phyloP scores from a whole-genome alignment of 2,888 invertebrate genomes.

The Linnaemya tessellans region DNA sequence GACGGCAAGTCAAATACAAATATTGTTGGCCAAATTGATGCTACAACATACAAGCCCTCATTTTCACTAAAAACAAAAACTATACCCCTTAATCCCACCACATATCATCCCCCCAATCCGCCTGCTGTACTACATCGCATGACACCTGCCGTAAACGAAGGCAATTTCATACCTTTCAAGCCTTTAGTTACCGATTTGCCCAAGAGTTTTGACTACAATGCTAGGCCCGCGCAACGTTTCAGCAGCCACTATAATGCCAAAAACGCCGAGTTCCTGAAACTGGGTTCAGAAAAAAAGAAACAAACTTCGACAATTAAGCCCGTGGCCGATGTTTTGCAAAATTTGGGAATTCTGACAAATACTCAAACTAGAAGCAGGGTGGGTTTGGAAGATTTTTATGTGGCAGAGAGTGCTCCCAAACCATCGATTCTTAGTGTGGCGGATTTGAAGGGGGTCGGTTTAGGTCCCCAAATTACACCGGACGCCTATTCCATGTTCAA shows the following conservation, averaged over 20 bases:
- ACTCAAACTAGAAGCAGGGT: slow-evolving; percentile 79
- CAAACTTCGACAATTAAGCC: slow-evolving; percentile 77
- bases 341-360: slow-evolving; percentile 80
- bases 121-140: slow-evolving; percentile 76
- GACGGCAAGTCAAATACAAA: slow-evolving; percentile 77
- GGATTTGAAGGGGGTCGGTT: slow-evolving; percentile 77
- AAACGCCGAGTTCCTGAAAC: slow-evolving; percentile 78
- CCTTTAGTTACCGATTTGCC: slow-evolving; percentile 72
- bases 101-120: slow-evolving; percentile 77
- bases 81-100: slow-evolving; percentile 77
- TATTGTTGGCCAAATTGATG: slow-evolving; percentile 79
- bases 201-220: slow-evolving; percentile 61
- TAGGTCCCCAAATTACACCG: slow-evolving; percentile 78
- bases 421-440: slow-evolving; percentile 77
- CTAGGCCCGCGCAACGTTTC: slow-evolving; percentile 77
- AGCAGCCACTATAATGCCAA: slow-evolving; percentile 84
- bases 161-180: slow-evolving; percentile 50
- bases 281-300: slow-evolving; percentile 71
- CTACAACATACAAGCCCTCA: slow-evolving; percentile 84
- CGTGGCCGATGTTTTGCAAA: slow-evolving; percentile 79
- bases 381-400: slow-evolving; percentile 78
- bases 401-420: slow-evolving; percentile 79
- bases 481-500: slow-evolving; percentile 83
- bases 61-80: slow-evolving; percentile 76
- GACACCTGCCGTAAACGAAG: slow-evolving; percentile 72